Evolutionary conservation across 2,888 invertebrate species (phyloP).

Genomic region (Chydorus sphaericus): DNA sequence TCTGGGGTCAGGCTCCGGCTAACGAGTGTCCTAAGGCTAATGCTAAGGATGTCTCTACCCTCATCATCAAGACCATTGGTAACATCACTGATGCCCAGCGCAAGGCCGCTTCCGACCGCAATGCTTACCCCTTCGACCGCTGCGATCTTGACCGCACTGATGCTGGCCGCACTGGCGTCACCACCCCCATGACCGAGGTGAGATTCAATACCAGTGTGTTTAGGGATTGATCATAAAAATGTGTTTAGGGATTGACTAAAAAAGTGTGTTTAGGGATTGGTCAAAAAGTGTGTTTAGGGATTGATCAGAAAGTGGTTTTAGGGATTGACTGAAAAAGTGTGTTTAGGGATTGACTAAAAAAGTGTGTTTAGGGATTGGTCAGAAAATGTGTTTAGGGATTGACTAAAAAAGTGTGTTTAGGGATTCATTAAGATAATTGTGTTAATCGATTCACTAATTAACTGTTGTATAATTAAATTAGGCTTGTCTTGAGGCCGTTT

Average conservation of each 20-base stretch:
- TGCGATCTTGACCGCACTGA: conserved; percentile 12
- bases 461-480: background rate
- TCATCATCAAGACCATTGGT: background rate
- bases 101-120: conserved; percentile 13
- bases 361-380: too few relatives aligned
- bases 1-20: conserved; percentile 13
- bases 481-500: conserved; percentile 14
- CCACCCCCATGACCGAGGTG: conserved; percentile 10
- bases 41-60: conserved; percentile 8
- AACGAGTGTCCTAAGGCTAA: conserved; percentile 11
- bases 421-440: background rate
- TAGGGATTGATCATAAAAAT: background rate
- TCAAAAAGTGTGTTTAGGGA: too few relatives aligned
- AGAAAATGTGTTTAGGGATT: too few relatives aligned
- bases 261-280: too few relatives aligned
- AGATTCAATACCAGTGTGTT: too few relatives aligned
- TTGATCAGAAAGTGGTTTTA: too few relatives aligned
- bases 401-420: background rate
- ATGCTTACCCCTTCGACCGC: conserved; percentile 11
- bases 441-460: background rate
- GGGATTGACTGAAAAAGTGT: background rate
- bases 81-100: conserved; percentile 13
- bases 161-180: conserved; percentile 12
- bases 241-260: background rate
- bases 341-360: background rate